These are phyloP conservation scores for Lithobates sylvaticus DNA, from an alignment of 2,797 vertebrate species.

Conservation along the genomic window DNA sequence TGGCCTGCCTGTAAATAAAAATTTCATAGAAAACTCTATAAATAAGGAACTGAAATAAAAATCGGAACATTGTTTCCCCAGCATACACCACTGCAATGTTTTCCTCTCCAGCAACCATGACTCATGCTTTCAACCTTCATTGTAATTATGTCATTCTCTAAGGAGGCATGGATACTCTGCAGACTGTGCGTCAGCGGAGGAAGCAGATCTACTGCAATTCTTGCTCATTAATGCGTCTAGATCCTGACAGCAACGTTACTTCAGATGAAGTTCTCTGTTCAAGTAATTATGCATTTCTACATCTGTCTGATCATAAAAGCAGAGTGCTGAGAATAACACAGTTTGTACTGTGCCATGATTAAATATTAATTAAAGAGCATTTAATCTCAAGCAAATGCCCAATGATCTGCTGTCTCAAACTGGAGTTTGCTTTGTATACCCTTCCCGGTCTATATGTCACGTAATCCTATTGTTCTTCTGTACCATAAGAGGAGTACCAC, in stretches of 20 bases:
- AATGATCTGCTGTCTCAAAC: not conserved
- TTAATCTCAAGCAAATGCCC: not conserved
- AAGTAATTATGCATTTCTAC: not conserved
- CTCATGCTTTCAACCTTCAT: constrained; percentile 14
- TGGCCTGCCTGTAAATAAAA: constrained; percentile 82
- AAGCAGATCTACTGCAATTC: not conserved
- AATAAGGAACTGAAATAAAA: not conserved
- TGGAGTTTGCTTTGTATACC: not conserved
- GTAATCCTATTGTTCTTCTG: not conserved
- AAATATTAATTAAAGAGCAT: not conserved
- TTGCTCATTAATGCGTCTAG: not conserved
- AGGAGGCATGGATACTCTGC: not conserved
- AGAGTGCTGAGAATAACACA: not conserved
- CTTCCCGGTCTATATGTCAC: not conserved
- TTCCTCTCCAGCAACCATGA: constrained; percentile 10
- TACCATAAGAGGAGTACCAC: not conserved
- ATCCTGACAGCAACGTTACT: not conserved
- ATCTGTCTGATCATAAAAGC: not conserved
- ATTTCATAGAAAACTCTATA: not conserved
- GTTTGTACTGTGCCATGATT: not conserved
- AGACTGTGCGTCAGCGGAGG: not conserved
- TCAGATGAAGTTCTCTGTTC: not conserved
- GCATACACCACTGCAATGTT: not conserved
- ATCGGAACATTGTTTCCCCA: not conserved
- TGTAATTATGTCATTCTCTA: not conserved